These are phyloP conservation scores for Pardosa pseudoannulata DNA, from an alignment of 2,888 invertebrate species.

Conservation along the genomic window DNA sequence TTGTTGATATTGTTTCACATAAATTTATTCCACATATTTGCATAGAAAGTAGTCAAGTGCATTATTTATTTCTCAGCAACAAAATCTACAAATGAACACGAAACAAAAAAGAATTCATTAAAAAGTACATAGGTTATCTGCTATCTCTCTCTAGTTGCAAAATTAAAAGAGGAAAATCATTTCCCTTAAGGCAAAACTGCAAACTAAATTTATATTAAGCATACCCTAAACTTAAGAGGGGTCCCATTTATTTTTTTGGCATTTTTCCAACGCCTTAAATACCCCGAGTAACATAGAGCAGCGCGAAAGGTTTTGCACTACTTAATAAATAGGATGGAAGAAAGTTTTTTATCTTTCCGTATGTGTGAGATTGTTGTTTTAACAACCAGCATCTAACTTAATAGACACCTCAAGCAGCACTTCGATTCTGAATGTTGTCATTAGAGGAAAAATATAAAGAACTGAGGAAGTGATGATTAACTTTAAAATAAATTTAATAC, in stretches of 20 bases:
- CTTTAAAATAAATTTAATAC: too few relatives aligned
- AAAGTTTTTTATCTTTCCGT: not conserved
- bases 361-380: not conserved
- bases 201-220: not conserved
- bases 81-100: too few relatives aligned
- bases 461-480: too few relatives aligned
- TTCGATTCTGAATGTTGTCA: not conserved
- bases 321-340: slow-evolving; percentile 4
- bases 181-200: not conserved
- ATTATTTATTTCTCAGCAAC: too few relatives aligned
- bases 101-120: not conserved
- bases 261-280: not conserved
- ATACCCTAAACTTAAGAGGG: not conserved
- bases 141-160: too few relatives aligned
- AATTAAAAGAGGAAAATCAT: not conserved
- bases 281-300: not conserved
- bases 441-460: too few relatives aligned
- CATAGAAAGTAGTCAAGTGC: too few relatives aligned
- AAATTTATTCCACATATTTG: too few relatives aligned
- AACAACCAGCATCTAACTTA: not conserved
- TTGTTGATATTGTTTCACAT: too few relatives aligned
- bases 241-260: not conserved
- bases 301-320: not conserved
- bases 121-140: not conserved
- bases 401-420: not conserved